Evolutionary conservation across 2,888 invertebrate genomes (phyloP).

Genomic region (Salpingus planirostris): DNA sequence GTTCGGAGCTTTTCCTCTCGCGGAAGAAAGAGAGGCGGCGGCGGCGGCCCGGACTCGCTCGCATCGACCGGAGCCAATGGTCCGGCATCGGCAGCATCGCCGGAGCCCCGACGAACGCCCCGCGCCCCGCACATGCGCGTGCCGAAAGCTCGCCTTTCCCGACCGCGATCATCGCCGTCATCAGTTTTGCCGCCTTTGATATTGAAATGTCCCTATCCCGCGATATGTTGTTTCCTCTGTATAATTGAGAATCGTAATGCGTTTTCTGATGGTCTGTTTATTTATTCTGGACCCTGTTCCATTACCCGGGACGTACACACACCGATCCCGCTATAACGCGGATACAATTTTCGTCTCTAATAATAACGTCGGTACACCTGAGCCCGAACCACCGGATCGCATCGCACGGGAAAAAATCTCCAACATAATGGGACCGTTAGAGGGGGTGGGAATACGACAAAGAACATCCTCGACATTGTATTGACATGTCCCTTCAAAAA

Average conservation of each 20-base stretch:
- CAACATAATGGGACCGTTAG: too few relatives aligned
- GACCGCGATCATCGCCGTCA: slow-evolving; percentile 21
- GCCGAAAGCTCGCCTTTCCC: too few relatives aligned
- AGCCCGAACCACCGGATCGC: too few relatives aligned
- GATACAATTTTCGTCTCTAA: too few relatives aligned
- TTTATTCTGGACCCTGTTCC: slow-evolving; percentile 17
- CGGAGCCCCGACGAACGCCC: slow-evolving; percentile 11
- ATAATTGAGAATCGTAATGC: slow-evolving; percentile 34
- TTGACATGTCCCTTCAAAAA: too few relatives aligned
- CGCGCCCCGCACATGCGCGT: slow-evolving; percentile 19
- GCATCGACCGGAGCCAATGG: slow-evolving; percentile 39
- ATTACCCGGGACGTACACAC: slow-evolving; percentile 13
- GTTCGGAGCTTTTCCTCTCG: too few relatives aligned
- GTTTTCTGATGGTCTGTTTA: slow-evolving; percentile 25
- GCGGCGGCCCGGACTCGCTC: slow-evolving; percentile 44
- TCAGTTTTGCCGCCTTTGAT: slow-evolving; percentile 36
- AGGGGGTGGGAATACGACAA: too few relatives aligned
- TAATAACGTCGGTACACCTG: too few relatives aligned
- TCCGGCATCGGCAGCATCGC: slow-evolving; percentile 24
- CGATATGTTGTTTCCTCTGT: slow-evolving; percentile 34
- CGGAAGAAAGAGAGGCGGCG: slow-evolving; percentile 26
- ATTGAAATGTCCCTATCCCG: slow-evolving; percentile 34
- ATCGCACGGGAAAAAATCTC: too few relatives aligned
- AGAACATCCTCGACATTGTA: too few relatives aligned
- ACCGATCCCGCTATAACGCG: not conserved